Evolutionary conservation across 2,797 vertebrate genomes (phyloP).

Genomic region (Miichthys miiuy): DNA sequence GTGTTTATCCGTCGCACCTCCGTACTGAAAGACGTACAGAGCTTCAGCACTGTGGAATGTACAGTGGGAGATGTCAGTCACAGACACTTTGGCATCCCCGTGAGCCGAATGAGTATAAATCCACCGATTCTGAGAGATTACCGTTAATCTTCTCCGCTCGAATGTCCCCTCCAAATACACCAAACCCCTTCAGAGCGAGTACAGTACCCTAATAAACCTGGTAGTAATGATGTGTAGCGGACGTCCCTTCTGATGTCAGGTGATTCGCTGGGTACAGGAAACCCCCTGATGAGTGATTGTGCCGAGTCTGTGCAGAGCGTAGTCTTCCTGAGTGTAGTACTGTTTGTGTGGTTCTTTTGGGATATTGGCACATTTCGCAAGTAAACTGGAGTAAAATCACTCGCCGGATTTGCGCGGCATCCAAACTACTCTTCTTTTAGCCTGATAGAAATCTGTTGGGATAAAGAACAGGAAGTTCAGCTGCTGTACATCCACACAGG

Average conservation of each 20-base stretch:
- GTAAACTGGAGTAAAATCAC: slow-evolving; percentile 70
- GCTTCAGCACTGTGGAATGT: slow-evolving; percentile 50
- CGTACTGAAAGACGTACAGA: neutral
- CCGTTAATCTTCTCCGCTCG: slow-evolving; percentile 67
- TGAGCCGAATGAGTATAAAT: slow-evolving; percentile 69
- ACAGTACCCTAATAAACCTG: slow-evolving; percentile 69
- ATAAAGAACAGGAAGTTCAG: slow-evolving; percentile 45
- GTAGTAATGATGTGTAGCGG: slow-evolving; percentile 30
- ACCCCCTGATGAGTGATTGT: slow-evolving; percentile 19
- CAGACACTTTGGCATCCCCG: slow-evolving; percentile 44
- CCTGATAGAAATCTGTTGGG: slow-evolving; percentile 92
- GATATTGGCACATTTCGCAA: slow-evolving; percentile 24
- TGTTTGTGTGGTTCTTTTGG: slow-evolving; percentile 36
- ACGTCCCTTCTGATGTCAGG: slow-evolving; percentile 54
- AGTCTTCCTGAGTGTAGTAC: slow-evolving; percentile 66
- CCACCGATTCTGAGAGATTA: slow-evolving; percentile 71
- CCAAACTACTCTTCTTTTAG: slow-evolving; percentile 86
- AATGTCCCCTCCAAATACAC: slow-evolving; percentile 55
- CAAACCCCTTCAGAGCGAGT: slow-evolving; percentile 40
- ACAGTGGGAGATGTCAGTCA: slow-evolving; percentile 61
- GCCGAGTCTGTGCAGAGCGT: slow-evolving; percentile 49
- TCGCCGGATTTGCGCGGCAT: slow-evolving; percentile 84
- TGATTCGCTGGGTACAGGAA: slow-evolving; percentile 22
- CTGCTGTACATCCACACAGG: neutral
- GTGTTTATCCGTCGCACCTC: neutral